These are phyloP conservation scores for Capromys pilorides DNA, from an alignment of 2,797 vertebrate species.

Conservation along the genomic window DNA sequence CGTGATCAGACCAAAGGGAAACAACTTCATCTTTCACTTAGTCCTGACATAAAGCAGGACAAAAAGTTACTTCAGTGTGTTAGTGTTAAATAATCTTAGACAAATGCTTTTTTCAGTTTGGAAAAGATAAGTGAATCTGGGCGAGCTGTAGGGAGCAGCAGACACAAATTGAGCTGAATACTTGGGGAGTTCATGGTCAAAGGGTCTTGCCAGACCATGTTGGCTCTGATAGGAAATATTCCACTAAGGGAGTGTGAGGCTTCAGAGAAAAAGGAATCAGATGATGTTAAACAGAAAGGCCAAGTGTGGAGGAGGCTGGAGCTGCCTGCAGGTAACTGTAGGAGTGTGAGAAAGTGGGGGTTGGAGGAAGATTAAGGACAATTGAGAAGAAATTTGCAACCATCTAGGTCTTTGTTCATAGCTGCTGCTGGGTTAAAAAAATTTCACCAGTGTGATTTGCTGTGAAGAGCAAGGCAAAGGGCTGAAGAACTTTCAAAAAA, in stretches of 20 bases:
- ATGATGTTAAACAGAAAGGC: background rate
- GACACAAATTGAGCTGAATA: background rate
- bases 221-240: background rate
- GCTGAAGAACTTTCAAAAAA: slow-evolving; percentile 3
- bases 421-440: slow-evolving; percentile 30
- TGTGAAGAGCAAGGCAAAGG: background rate
- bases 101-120: background rate
- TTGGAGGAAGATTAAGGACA: background rate
- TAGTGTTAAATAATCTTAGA: background rate
- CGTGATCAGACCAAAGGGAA: background rate
- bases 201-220: accelerated
- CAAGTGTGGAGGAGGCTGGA: background rate
- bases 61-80: background rate
- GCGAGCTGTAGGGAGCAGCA: background rate
- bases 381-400: background rate
- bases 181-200: background rate
- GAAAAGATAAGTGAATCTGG: background rate
- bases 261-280: background rate
- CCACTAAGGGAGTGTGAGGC: background rate
- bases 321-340: background rate
- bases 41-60: slow-evolving; percentile 34
- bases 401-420: background rate
- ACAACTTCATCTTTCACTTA: background rate
- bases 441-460: slow-evolving; percentile 14
- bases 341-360: background rate